phyloP scores from a whole-genome alignment of 2,113 vertebrate genomes.

The Vicugna pacos region DNA sequence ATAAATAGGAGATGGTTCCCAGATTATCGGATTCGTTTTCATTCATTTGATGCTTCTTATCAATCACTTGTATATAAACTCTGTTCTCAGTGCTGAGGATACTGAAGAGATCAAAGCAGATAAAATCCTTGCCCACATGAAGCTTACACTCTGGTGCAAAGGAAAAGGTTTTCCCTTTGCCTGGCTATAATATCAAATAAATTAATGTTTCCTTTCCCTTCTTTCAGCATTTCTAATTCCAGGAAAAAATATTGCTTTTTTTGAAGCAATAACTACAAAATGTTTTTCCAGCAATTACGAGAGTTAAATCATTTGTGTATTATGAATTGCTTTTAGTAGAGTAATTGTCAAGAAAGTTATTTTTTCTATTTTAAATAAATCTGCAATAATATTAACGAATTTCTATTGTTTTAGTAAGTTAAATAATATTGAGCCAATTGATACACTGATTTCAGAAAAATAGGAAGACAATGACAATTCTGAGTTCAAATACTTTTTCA shows the following conservation, averaged over 20 bases:
- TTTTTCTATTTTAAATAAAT: background rate
- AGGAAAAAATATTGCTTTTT: background rate
- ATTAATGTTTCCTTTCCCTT: background rate
- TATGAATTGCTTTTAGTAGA: background rate
- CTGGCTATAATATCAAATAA: background rate
- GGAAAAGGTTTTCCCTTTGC: background rate
- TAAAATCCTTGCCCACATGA: background rate
- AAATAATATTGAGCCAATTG: constrained; percentile 13
- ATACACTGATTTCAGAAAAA: constrained; percentile 9
- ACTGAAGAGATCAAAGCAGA: background rate
- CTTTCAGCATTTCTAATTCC: background rate
- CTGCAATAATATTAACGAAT: background rate
- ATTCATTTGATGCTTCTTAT: background rate
- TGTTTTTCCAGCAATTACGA: background rate
- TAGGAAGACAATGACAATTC: background rate
- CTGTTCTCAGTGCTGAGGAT: background rate
- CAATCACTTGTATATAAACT: background rate
- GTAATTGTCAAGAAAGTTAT: background rate
- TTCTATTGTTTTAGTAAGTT: background rate
- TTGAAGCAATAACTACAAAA: background rate
- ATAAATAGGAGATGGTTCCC: background rate
- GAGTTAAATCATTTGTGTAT: background rate
- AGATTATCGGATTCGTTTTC: background rate
- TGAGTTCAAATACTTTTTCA: background rate
- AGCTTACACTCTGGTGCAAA: background rate